Percentiles rank a stretch among this genome's conserved stretches.
Evolutionary conservation across 2,113 vertebrate species (phyloP).

Genomic region (Ceratotherium simum): DNA sequence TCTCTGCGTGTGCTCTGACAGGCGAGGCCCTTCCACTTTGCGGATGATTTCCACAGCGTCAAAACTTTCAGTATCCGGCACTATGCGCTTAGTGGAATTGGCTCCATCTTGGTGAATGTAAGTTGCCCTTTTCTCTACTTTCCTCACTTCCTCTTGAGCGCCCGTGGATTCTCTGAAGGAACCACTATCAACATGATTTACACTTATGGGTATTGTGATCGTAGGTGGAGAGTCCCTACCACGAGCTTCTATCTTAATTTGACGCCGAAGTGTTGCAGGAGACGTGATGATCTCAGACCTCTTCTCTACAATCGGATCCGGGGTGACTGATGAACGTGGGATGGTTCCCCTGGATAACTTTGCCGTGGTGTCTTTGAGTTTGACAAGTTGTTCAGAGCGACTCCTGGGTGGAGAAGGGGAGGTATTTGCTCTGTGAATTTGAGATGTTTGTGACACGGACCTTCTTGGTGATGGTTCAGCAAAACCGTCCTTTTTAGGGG

Average conservation of each 20-base stretch:
- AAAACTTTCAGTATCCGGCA: constrained; percentile 84
- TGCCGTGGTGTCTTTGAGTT: constrained; percentile 91
- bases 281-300: constrained; percentile 91
- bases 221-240: constrained; percentile 74
- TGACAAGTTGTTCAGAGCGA: constrained; percentile 91
- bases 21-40: constrained; percentile 81
- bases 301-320: constrained; percentile 86
- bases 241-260: constrained; percentile 90
- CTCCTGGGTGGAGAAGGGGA: constrained; percentile 89
- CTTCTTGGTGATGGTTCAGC: constrained; percentile 85
- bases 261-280: constrained; percentile 90
- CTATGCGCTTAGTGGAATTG: constrained; percentile 80
- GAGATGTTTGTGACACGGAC: constrained; percentile 85
- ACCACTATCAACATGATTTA: constrained; percentile 75
- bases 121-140: constrained; percentile 85
- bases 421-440: constrained; percentile 78
- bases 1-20: constrained; percentile 83
- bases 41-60: constrained; percentile 84
- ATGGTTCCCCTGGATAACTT: constrained; percentile 89
- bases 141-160: constrained; percentile 87
- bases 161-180: constrained; percentile 86
- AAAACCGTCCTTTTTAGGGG: constrained; percentile 84
- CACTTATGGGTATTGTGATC: constrained; percentile 78
- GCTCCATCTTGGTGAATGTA: constrained; percentile 85
- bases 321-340: constrained; percentile 78